These are phyloP conservation scores for Phalacrocorax pelagicus DNA, from an alignment of 2,113 vertebrate genomes.

Conservation along the genomic window DNA sequence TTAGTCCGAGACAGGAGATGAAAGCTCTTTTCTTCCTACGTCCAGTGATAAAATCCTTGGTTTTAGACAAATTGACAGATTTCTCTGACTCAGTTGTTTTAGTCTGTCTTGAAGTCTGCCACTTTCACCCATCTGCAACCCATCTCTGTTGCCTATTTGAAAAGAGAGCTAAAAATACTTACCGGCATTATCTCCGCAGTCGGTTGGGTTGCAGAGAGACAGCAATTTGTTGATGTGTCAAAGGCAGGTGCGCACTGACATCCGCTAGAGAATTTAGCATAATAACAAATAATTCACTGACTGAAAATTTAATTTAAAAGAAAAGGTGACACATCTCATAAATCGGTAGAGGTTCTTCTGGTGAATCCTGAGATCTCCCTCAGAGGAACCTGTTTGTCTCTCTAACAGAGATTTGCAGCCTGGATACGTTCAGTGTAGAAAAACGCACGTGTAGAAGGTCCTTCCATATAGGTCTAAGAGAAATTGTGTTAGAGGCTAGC, in stretches of 20 bases:
- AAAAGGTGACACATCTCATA: background rate
- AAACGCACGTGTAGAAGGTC: background rate
- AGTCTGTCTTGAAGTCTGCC: background rate
- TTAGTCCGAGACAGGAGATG: background rate
- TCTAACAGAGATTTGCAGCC: background rate
- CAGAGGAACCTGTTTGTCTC: background rate
- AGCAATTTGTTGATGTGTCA: background rate
- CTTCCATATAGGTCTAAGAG: background rate
- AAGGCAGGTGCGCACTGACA: background rate
- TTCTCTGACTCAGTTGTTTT: background rate
- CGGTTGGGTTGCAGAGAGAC: background rate
- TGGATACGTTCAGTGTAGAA: background rate
- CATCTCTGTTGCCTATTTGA: background rate
- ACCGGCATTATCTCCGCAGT: background rate
- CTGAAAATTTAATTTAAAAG: background rate
- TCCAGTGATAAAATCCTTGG: background rate
- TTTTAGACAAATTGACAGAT: background rate
- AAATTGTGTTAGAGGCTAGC: background rate
- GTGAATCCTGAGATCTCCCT: background rate
- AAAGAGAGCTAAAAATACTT: background rate
- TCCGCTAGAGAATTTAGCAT: background rate
- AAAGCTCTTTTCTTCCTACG: background rate
- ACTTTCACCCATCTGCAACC: constrained; percentile 11
- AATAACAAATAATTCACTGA: background rate
- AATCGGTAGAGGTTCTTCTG: background rate